These are phyloP conservation scores for Mylabris sibirica DNA, from an alignment of 2,888 invertebrate species.

Conservation along the genomic window DNA sequence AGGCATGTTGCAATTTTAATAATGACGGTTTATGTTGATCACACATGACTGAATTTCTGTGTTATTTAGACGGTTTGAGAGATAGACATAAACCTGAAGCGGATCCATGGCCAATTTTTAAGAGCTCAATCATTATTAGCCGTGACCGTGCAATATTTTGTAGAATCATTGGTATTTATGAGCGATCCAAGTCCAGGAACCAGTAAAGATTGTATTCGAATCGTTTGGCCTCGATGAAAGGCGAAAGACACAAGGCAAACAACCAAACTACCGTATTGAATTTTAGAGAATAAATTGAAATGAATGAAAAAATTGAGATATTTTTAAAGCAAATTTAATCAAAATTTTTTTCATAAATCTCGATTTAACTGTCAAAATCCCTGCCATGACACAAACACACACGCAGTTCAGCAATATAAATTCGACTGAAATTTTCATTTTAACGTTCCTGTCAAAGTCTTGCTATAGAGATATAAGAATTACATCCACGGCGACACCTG, in stretches of 20 bases:
- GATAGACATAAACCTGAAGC: neutral
- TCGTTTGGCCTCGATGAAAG: constrained; percentile 18
- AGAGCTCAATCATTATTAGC: neutral
- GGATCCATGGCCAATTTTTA: constrained; percentile 4
- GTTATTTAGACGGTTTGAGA: neutral
- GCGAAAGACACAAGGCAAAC: constrained; percentile 22
- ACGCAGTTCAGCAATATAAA: neutral
- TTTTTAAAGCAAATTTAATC: neutral
- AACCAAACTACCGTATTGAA: constrained; percentile 9
- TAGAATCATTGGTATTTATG: neutral
- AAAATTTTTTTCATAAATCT: neutral
- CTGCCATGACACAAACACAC: neutral
- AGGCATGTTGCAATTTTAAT: constrained; percentile 3
- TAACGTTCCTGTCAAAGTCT: constrained; percentile 10
- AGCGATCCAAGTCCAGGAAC: constrained; percentile 17
- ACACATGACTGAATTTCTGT: neutral
- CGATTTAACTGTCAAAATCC: neutral
- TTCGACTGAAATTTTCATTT: constrained; percentile 12
- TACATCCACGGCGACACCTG: constrained; percentile 27
- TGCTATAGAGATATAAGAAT: neutral
- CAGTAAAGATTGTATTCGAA: neutral
- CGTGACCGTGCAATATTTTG: constrained; percentile 8
- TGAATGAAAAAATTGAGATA: neutral
- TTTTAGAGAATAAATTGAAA: neutral
- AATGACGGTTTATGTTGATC: neutral